Percentiles rank a stretch among this genome's conserved stretches.
These are phyloP conservation scores for Mizuhopecten yessoensis DNA, from an alignment of 1,140 invertebrate species.

Conservation along the genomic window DNA sequence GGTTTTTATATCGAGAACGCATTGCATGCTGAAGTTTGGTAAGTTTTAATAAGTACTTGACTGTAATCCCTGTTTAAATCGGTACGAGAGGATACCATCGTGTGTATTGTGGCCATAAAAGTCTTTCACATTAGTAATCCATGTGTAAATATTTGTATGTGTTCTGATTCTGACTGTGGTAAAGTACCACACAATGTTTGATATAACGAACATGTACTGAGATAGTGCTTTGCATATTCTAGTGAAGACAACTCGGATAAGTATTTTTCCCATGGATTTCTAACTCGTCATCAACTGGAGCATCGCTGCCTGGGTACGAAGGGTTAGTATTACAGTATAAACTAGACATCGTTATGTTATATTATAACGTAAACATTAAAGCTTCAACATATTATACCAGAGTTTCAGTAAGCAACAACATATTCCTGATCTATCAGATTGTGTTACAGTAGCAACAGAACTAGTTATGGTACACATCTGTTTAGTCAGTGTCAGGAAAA, in stretches of 20 bases:
- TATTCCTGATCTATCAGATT: too few species aligned
- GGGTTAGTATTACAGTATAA: background rate
- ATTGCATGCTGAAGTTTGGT: background rate
- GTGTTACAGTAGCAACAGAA: too few species aligned
- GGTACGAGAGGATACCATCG: background rate
- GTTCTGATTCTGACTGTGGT: background rate
- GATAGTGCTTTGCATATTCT: background rate
- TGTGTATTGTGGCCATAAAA: slow-evolving; percentile 32
- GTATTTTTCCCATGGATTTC: background rate
- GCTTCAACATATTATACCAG: too few species aligned
- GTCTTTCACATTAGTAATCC: slow-evolving; percentile 17
- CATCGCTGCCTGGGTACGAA: background rate
- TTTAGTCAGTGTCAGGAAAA: too few species aligned
- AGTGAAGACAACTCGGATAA: background rate
- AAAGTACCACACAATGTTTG: background rate
- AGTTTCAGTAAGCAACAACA: too few species aligned
- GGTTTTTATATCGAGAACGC: background rate
- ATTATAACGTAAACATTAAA: too few species aligned
- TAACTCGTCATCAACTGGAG: background rate
- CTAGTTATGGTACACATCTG: too few species aligned
- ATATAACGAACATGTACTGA: background rate
- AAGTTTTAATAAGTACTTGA: slow-evolving; percentile 7
- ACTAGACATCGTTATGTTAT: too few species aligned
- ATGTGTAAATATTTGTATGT: slow-evolving; percentile 1
- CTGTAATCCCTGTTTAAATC: background rate